phyloP scores from a whole-genome alignment of 2,113 vertebrate species.

The Phyllostomus hastatus region DNA sequence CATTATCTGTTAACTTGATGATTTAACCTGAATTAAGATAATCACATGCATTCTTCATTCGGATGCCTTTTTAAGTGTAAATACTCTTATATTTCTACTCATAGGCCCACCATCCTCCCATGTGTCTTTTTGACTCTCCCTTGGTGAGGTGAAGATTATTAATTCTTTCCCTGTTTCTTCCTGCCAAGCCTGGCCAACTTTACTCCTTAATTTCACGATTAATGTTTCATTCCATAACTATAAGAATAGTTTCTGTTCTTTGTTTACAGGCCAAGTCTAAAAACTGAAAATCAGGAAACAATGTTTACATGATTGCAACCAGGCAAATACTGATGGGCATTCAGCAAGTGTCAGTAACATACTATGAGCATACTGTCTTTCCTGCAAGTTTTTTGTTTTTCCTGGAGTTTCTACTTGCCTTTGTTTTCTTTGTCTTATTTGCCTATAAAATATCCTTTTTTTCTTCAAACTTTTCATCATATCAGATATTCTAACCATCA shows the following conservation, averaged over 20 bases:
- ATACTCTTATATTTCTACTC: background rate
- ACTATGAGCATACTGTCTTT: background rate
- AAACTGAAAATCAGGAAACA: background rate
- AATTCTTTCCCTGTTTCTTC: background rate
- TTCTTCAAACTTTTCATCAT: background rate
- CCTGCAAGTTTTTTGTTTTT: background rate
- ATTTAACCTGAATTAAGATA: background rate
- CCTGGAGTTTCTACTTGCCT: background rate
- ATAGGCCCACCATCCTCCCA: background rate
- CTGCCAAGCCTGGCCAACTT: background rate
- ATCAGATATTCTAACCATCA: background rate
- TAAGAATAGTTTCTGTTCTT: background rate
- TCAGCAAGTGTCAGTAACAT: background rate
- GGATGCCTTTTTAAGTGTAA: background rate
- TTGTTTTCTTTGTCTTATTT: background rate
- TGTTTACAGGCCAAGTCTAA: background rate
- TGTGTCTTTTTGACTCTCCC: background rate
- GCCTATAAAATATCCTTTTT: background rate
- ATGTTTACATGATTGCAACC: background rate
- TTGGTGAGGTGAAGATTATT: background rate
- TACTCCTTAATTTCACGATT: constrained; percentile 10
- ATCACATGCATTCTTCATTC: background rate
- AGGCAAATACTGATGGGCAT: background rate
- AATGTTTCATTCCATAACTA: background rate
- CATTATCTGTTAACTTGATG: background rate